Conservation (phyloP, 2,797 vertebrate genomes). For the Simalia tracyae region DNA sequence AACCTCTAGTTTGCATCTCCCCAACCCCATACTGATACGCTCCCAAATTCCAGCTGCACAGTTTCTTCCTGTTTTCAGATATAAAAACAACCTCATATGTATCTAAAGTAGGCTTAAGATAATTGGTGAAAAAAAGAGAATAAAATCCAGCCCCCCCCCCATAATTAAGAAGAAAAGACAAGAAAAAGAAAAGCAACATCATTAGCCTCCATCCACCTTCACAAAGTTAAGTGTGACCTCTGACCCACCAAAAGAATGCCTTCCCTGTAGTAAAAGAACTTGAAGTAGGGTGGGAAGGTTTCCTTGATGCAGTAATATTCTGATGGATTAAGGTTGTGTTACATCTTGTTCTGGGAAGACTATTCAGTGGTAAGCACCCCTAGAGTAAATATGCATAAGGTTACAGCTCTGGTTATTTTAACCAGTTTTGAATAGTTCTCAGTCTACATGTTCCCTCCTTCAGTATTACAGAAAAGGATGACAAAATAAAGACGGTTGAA, state of each 20-base stretch:
- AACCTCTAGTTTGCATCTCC: background rate
- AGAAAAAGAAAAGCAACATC: background rate
- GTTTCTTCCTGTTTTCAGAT: background rate
- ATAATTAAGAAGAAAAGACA: background rate
- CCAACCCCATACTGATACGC: background rate
- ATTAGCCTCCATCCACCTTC: background rate
- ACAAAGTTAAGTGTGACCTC: background rate
- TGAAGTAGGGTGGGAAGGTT: background rate
- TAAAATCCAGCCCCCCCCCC: background rate
- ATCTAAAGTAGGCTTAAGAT: background rate
- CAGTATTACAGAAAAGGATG: slow-evolving; percentile 89
- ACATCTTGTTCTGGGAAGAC: background rate
- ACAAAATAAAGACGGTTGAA: slow-evolving; percentile 93
- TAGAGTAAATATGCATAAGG: background rate
- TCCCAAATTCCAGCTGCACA: background rate
- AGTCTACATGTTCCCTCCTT: slow-evolving; percentile 17
- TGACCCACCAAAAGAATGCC: background rate
- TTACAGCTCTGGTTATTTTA: background rate
- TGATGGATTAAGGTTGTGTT: background rate
- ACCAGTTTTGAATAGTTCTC: background rate
- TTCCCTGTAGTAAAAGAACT: background rate
- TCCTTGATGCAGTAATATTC: background rate
- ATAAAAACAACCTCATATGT: background rate
- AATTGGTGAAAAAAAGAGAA: background rate
- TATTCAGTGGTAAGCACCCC: background rate